Evolutionary conservation across 2,888 invertebrate genomes (phyloP), one percentile per base, ranked within the genome.

Genomic region (Melanchra persicariae): DNA sequence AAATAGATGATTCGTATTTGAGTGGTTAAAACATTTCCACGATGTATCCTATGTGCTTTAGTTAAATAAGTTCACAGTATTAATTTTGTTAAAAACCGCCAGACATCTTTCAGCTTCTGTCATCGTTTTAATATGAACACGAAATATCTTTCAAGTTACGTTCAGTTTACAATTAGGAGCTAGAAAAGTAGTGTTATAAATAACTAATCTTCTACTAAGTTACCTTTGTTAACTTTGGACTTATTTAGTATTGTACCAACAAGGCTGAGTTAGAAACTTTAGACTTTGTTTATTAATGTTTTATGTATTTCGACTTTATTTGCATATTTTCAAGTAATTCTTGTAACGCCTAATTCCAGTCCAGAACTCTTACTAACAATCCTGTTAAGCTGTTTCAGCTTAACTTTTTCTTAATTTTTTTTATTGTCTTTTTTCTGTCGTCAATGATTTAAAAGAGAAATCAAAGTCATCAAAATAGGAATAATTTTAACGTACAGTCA

Each of bases 71-170:
- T 24, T 12, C 55, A 4, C 34, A 12, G 55, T 15, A 5, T 51
- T 51, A 6, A 68, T 19, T 34, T 65, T 26, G 10, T 19, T 15
- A 12, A 52, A 22, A 52, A 43, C 15, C 9, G 8, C 9, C 30
- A 17, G 17, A 52, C 1, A 26, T 24, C 12, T 43, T 51, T 74
- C 15, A 60, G 43, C 12, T 54, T 69, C 37, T 22, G 26, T 51
- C 24, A 34, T 8, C 45, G 51, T 61, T 64, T 63, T 43, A 61
- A 67, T 67, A 26, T 49, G 45, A 79, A 67, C 79, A 72, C 10
- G 54, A 79, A 78, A 67, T 64, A 58, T 34, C 51, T 78, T 45
- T 72, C 17, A 78, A 64, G 55, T 49, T 66, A 54, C 19, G 26
- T 49, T 40, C 30, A 51, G n/a, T 52, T 54, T 10, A 40, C 24